phyloP scores from a whole-genome alignment of 2,113 vertebrate genomes.

The Axis porcinus region DNA sequence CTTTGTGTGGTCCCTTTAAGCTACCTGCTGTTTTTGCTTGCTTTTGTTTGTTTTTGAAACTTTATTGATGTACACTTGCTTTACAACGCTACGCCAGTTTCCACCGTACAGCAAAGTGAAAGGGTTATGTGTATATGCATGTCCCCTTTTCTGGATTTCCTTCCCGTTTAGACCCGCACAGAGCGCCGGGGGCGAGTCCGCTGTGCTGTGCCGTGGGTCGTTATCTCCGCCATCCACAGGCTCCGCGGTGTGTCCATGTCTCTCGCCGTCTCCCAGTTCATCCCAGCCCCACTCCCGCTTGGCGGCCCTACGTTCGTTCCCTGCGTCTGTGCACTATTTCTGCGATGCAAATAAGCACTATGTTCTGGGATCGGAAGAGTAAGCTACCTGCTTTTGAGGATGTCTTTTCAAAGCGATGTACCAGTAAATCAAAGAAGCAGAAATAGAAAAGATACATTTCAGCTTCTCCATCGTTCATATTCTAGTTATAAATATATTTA shows the following conservation, averaged over 20 bases:
- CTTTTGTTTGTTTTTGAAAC: neutral
- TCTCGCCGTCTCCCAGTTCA: neutral
- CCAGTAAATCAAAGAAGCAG: neutral
- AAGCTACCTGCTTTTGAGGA: neutral
- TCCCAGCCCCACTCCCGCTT: rapidly evolving
- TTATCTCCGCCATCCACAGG: rapidly evolving
- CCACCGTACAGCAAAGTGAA: neutral
- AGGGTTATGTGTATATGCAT: neutral
- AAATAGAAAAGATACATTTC: neutral
- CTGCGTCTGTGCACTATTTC: neutral
- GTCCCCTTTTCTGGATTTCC: neutral
- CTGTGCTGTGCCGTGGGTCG: neutral
- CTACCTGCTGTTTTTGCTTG: neutral
- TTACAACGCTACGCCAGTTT: rapidly evolving
- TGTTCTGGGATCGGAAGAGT: neutral
- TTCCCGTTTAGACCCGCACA: neutral
- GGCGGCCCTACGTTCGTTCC: rapidly evolving
- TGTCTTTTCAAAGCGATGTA: neutral
- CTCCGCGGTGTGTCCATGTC: rapidly evolving
- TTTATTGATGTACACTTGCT: neutral
- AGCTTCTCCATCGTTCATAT: neutral
- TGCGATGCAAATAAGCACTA: neutral
- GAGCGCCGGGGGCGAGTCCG: rapidly evolving
- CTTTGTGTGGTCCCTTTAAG: neutral
- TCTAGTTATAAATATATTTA: neutral